A percentile compares a stretch with the other conserved stretches of the same genome.
These are phyloP conservation scores for Drosophila punjabiensis DNA, from an alignment of 1,140 invertebrate species.

Conservation along the genomic window DNA sequence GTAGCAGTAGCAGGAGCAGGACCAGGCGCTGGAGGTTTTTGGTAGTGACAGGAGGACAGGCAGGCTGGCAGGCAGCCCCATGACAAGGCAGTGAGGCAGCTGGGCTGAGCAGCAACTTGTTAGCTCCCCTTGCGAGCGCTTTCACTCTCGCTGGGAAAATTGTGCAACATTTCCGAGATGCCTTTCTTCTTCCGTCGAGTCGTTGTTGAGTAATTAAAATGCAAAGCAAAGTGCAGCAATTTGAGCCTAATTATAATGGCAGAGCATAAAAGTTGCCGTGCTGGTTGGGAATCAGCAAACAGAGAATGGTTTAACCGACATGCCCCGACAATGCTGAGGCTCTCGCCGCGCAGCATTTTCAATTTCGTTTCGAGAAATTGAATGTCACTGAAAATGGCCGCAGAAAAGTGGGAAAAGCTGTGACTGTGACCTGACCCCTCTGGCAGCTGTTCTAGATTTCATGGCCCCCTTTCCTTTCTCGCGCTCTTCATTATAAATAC, in stretches of 20 bases:
- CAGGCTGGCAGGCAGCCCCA: constrained; percentile 19
- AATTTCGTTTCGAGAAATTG: constrained; percentile 79
- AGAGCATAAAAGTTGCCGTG: constrained; percentile 21
- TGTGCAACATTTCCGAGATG: constrained; percentile 73
- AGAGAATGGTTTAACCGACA: constrained; percentile 42
- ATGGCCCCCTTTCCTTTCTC: constrained; percentile 14
- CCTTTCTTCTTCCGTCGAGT: constrained; percentile 32
- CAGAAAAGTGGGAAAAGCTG: constrained; percentile 22
- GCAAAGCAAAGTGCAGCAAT: constrained; percentile 57
- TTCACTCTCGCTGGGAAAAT: constrained; percentile 55
- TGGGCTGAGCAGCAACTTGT: constrained; percentile 65
- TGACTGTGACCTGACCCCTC: constrained; percentile 11
- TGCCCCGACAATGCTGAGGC: constrained; percentile 21
- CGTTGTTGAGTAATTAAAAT: constrained; percentile 70
- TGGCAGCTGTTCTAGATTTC: constrained; percentile 60
- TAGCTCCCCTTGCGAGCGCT: constrained; percentile 32
- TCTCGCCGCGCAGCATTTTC: constrained; percentile 64
- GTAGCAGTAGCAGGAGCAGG: constrained; percentile 3
- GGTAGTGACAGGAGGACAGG: constrained; percentile 37
- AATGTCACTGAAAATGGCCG: constrained; percentile 63
- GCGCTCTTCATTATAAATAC: constrained; percentile 69
- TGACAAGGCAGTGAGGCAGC: constrained; percentile 44
- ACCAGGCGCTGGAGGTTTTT: constrained; percentile 2
- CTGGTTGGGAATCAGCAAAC: constrained; percentile 43
- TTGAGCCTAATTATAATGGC: constrained; percentile 62